phyloP scores from a whole-genome alignment of 2,113 vertebrate species.

The Rhabdornis inornatus region DNA sequence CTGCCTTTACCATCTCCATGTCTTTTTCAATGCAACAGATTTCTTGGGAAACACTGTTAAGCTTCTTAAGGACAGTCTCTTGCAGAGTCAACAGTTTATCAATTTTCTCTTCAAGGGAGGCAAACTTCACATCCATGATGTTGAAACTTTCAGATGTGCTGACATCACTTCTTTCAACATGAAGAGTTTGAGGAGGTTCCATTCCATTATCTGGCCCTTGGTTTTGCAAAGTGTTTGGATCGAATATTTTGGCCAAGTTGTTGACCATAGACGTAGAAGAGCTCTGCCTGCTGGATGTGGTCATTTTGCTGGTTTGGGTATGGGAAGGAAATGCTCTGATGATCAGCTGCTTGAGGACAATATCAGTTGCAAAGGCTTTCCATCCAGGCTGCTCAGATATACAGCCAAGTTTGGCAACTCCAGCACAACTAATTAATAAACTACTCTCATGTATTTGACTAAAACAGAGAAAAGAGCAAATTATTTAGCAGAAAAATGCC shows the following conservation, averaged over 20 bases:
- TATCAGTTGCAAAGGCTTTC: constrained; percentile 53
- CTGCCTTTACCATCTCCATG: constrained; percentile 75
- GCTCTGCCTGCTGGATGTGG: constrained; percentile 50
- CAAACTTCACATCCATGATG: constrained; percentile 76
- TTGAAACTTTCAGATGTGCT: constrained; percentile 59
- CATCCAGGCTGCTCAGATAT: constrained; percentile 34
- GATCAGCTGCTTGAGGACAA: constrained; percentile 52
- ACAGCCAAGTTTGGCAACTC: constrained; percentile 38
- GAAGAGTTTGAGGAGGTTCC: constrained; percentile 47
- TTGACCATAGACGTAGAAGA: constrained; percentile 74
- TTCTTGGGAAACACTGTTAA: constrained; percentile 79
- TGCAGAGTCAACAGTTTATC: constrained; percentile 77
- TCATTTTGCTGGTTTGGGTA: constrained; percentile 58
- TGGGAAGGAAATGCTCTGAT: constrained; percentile 46
- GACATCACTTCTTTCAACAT: constrained; percentile 5
- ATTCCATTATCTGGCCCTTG: constrained; percentile 57
- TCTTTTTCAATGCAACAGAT: constrained; percentile 75
- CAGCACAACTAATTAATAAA: constrained; percentile 7
- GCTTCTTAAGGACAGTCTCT: constrained; percentile 75
- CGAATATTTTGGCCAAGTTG: constrained; percentile 81
- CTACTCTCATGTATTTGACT: constrained; percentile 12
- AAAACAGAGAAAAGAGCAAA: neutral
- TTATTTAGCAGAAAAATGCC: neutral
- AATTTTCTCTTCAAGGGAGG: constrained; percentile 80
- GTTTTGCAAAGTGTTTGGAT: constrained; percentile 76